Evolutionary conservation across 1,140 invertebrate species (phyloP).

Genomic region (Euwallacea fornicatus): DNA sequence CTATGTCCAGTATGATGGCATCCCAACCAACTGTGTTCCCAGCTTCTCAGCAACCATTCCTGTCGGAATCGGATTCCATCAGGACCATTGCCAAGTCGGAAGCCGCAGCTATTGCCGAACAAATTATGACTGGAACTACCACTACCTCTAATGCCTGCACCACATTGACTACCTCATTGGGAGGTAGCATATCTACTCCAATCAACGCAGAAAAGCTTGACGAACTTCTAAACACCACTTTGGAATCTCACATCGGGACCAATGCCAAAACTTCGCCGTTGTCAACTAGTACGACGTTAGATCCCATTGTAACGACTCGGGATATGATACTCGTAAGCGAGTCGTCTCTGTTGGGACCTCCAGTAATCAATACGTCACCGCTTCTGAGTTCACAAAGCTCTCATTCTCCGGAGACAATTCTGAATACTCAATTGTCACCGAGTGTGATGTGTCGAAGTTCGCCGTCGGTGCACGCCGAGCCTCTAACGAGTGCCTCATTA

Average conservation of each 20-base stretch:
- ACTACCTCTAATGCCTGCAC: conserved; percentile 55
- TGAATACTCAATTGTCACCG: conserved; percentile 65
- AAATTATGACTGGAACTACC: conserved; percentile 49
- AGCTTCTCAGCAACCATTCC: conserved; percentile 35
- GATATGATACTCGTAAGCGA: conserved; percentile 57
- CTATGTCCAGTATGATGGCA: conserved; percentile 14
- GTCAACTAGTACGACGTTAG: conserved; percentile 36
- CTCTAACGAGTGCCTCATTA: conserved; percentile 42
- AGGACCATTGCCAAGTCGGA: conserved; percentile 50
- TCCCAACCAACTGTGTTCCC: conserved; percentile 32
- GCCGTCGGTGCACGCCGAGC: conserved; percentile 48
- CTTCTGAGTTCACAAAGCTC: conserved; percentile 22
- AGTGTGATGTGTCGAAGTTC: conserved; percentile 56
- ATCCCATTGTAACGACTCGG: conserved; percentile 57
- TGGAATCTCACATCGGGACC: conserved; percentile 59
- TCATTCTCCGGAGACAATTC: conserved; percentile 57
- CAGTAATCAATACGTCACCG: conserved; percentile 45
- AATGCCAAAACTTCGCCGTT: conserved; percentile 43
- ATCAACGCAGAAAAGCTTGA: conserved; percentile 59
- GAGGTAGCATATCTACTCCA: conserved; percentile 57
- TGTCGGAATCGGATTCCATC: conserved; percentile 31
- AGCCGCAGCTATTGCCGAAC: conserved; percentile 57
- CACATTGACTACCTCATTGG: conserved; percentile 51
- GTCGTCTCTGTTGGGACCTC: conserved; percentile 49
- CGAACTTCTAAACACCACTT: conserved; percentile 65